phyloP scores from a whole-genome alignment of 2,113 vertebrate species.

The Triplophysa rosa region DNA sequence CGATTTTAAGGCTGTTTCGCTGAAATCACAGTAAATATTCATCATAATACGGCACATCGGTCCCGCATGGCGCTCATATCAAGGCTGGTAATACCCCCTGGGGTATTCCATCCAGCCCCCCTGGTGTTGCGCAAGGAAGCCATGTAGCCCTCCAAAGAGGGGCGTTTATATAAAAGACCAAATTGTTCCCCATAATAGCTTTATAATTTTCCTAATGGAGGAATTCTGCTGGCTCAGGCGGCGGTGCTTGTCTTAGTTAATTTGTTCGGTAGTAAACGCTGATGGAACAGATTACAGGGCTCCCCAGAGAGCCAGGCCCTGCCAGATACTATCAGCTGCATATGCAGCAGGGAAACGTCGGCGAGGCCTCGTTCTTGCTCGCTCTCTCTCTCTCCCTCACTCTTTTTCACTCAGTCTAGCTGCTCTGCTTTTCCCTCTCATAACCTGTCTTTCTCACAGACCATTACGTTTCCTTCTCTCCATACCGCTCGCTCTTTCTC shows the following conservation, averaged over 20 bases:
- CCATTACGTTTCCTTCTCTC: conserved; percentile 29
- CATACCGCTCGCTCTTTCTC: background rate
- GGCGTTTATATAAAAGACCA: conserved; percentile 57
- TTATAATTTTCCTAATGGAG: conserved; percentile 71
- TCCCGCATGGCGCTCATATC: conserved; percentile 8
- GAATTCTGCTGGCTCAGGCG: conserved; percentile 74
- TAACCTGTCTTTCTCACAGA: conserved; percentile 27
- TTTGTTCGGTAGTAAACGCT: conserved; percentile 75
- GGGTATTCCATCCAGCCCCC: conserved; percentile 23
- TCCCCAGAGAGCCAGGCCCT: conserved; percentile 62
- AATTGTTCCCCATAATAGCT: conserved; percentile 64
- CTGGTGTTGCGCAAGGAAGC: conserved; percentile 25
- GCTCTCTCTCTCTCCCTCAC: background rate
- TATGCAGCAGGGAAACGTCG: conserved; percentile 47
- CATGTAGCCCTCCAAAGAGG: conserved; percentile 38
- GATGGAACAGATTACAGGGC: conserved; percentile 77
- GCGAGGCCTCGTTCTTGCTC: conserved; percentile 7
- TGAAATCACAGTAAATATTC: background rate
- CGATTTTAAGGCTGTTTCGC: background rate
- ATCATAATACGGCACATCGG: conserved; percentile 5
- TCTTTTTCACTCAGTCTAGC: background rate
- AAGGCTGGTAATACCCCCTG: conserved; percentile 20
- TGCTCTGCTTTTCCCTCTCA: conserved; percentile 17
- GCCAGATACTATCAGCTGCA: conserved; percentile 65
- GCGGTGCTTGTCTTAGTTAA: conserved; percentile 73